phyloP scores from a whole-genome alignment of 2,797 vertebrate species.

The Phalloptychus januarius region DNA sequence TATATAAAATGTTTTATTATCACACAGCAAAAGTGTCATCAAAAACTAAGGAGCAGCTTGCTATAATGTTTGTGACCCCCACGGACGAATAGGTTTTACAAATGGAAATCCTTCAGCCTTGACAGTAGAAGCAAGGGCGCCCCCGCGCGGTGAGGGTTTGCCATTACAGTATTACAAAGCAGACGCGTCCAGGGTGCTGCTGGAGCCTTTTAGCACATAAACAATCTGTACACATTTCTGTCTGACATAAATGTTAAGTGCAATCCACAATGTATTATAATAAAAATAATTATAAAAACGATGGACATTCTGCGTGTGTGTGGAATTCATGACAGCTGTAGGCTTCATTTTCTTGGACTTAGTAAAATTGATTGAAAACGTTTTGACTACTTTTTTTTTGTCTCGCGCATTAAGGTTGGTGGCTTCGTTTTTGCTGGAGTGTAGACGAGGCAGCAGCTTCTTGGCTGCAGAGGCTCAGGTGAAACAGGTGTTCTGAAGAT shows the following conservation, averaged over 20 bases:
- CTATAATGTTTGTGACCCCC: neutral
- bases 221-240: neutral
- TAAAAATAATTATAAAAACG: neutral
- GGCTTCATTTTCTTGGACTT: neutral
- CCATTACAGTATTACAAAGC: slow-evolving; percentile 72
- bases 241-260: neutral
- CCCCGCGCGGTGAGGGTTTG: slow-evolving; percentile 8
- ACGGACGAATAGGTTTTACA: neutral
- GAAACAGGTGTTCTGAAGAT: too few relatives aligned
- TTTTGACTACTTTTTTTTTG: neutral
- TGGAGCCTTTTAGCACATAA: neutral
- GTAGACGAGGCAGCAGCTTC: slow-evolving; percentile 89
- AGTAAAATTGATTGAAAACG: neutral
- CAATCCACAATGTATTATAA: neutral
- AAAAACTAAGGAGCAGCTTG: neutral
- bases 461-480: slow-evolving; percentile 88
- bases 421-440: slow-evolving; percentile 79
- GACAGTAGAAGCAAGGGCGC: slow-evolving; percentile 19
- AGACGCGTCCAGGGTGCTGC: neutral
- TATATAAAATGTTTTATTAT: too few relatives aligned
- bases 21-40: too few relatives aligned
- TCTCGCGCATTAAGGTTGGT: neutral
- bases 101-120: neutral
- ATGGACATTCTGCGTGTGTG: neutral
- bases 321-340: neutral